Evolutionary conservation across 2,113 vertebrate species (phyloP).

Genomic region (Podocnemis expansa): DNA sequence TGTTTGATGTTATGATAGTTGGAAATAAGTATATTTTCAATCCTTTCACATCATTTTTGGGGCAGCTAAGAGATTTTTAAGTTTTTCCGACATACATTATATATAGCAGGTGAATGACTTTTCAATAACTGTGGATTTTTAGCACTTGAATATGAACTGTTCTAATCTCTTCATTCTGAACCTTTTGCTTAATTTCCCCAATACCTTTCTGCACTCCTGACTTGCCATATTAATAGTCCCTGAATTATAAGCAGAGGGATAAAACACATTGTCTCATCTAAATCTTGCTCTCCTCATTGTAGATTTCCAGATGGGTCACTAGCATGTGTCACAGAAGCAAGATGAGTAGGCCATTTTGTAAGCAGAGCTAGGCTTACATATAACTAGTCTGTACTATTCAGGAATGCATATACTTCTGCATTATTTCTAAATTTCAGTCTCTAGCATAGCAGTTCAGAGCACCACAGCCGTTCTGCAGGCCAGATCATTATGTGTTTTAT

Average conservation of each 20-base stretch:
- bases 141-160: background rate
- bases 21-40: background rate
- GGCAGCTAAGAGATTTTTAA: background rate
- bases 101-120: rapidly evolving
- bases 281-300: background rate
- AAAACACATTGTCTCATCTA: background rate
- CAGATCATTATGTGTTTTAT: background rate
- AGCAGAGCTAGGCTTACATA: background rate
- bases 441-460: background rate
- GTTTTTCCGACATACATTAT: background rate
- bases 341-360: rapidly evolving
- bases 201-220: background rate
- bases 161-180: background rate
- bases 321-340: background rate
- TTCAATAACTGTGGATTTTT: background rate
- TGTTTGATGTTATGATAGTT: background rate
- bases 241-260: background rate
- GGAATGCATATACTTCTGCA: background rate
- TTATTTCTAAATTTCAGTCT: background rate
- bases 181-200: background rate
- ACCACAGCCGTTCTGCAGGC: background rate
- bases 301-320: background rate
- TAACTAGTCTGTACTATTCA: background rate
- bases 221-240: background rate
- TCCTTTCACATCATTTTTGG: rapidly evolving